Percentiles rank a stretch among this genome's conserved stretches.
Evolutionary conservation across 1,140 invertebrate genomes (phyloP).

Genomic region (Ephestia elutella): DNA sequence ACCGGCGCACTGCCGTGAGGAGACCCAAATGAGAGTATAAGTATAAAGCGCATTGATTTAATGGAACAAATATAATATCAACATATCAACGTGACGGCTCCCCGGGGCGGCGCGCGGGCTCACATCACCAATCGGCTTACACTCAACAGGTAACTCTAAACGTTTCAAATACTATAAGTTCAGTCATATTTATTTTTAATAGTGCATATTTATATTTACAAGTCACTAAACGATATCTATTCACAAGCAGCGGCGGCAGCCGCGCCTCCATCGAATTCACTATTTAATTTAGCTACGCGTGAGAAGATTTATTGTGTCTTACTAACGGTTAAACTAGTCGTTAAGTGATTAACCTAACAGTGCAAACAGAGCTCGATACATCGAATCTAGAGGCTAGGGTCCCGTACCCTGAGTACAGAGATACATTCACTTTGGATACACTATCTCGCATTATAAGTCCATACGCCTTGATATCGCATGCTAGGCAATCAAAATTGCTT

Average conservation of each 20-base stretch:
- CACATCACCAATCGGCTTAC: conserved; percentile 22
- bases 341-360: conserved; percentile 40
- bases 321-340: conserved; percentile 42
- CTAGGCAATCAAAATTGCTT: neutral
- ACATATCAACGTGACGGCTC: conserved; percentile 28
- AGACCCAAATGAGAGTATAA: conserved; percentile 28
- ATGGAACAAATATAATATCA: conserved; percentile 46
- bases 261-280: conserved; percentile 30
- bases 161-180: conserved; percentile 35
- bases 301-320: conserved; percentile 38
- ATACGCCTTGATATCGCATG: neutral
- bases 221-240: conserved; percentile 30
- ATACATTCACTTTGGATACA: neutral
- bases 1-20: conserved; percentile 32
- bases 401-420: neutral
- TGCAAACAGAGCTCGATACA: conserved; percentile 35
- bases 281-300: conserved; percentile 38
- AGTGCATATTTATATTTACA: conserved; percentile 46
- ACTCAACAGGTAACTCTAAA: conserved; percentile 34
- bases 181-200: conserved; percentile 43
- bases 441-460: neutral
- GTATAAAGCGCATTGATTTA: conserved; percentile 63
- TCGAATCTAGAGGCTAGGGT: conserved; percentile 27
- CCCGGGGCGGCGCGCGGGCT: conserved; percentile 27
- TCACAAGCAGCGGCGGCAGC: conserved; percentile 36